phyloP scores from a whole-genome alignment of 2,113 vertebrate genomes.

The Heloderma charlesbogerti region DNA sequence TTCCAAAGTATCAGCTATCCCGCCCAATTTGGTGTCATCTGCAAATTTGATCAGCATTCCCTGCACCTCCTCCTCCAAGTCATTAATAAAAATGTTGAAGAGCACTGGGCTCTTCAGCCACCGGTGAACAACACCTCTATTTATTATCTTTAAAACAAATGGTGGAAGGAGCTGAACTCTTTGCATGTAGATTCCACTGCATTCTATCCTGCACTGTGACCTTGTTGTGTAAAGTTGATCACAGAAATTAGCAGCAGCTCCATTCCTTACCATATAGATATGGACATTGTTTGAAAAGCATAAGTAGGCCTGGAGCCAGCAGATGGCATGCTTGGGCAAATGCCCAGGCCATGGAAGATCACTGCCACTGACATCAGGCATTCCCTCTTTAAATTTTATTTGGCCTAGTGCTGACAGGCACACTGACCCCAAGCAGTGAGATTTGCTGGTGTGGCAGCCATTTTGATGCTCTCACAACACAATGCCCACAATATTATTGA shows the following conservation, averaged over 20 bases:
- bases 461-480: no score
- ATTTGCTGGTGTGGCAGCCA: no score
- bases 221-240: background rate
- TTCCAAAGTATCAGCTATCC: no score
- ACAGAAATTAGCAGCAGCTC: background rate
- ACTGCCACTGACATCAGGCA: background rate
- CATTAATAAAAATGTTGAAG: no score
- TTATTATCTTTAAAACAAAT: background rate
- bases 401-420: background rate
- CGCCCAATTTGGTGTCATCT: no score
- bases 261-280: background rate
- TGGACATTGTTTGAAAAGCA: background rate
- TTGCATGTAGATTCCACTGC: background rate
- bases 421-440: background rate
- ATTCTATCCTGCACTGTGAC: background rate
- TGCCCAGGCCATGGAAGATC: background rate
- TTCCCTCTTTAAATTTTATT: background rate
- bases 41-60: no score
- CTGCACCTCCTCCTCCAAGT: no score
- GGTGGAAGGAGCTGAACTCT: background rate
- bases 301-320: background rate
- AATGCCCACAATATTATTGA: no score
- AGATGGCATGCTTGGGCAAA: background rate
- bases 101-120: no score
- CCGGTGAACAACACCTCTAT: background rate